Base-by-base conservation (phyloP, 2,888 invertebrate species). In the Acrocyrtus sp. region DNA sequence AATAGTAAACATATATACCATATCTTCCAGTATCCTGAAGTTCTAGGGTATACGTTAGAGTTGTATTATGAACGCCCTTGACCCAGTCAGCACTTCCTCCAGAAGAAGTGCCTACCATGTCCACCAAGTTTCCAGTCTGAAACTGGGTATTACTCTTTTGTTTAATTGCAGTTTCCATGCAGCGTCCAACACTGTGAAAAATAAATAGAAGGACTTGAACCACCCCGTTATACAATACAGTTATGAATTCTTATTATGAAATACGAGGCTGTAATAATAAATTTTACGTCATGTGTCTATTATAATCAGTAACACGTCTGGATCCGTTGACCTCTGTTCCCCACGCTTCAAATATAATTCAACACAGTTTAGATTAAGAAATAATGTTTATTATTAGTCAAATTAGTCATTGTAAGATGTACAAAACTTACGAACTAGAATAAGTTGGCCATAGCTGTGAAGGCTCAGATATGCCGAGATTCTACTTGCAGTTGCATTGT, bases 61-160 rank as follows among this genome's bases (percentile, higher is more conserved):
- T 90, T 0, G 89, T 88, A 51, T 89, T 88, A 62, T 87, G 88
- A 0, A 85, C 87, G 8, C 88, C 90, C 81, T 93, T 91, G 0
- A 89, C 91, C 91, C 92, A 95, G 82, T 95, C 94, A 74, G 89
- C 86, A 21, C 89, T 88, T 2, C 87, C 86, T 0, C 92, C 92
- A 12, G 89, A 88, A 0, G 90, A 89, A 0, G 88, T 85, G 83
- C 90, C 50, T 17, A 70, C 50, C 17, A 70, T 26, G 15, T 57
- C n/a, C 19, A 68, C 27, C 10, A 29, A 75, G 53, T 74, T 75
- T 54, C 78, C 80, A 15, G 72, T 39, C 1, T 34, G 61, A 57
- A 72, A 80, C 2, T 57, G 10, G 17, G 78, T 80, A 10, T 60
- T 54, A 41, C 75, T 75, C 29, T 72, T 43, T 1, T 10, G 1